phyloP scores from a whole-genome alignment of 2,113 vertebrate genomes.

The Corythoichthys haematopterus region DNA sequence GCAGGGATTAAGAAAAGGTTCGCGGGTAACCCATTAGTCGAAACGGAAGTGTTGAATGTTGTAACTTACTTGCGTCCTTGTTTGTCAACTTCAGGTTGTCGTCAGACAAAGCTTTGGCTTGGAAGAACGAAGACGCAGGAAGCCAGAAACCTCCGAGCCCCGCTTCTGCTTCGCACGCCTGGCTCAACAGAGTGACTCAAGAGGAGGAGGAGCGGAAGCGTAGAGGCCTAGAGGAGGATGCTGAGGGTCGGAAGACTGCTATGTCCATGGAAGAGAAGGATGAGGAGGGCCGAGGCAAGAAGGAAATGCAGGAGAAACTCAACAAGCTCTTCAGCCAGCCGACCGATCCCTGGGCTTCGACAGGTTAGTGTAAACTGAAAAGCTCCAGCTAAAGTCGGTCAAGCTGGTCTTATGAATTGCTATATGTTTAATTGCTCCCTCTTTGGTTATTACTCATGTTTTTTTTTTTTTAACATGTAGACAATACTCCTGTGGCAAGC shows the following conservation, averaged over 20 bases:
- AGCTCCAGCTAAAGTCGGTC: too few relatives aligned
- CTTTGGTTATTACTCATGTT: neutral
- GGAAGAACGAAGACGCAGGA: constrained; percentile 52
- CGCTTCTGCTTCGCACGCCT: constrained; percentile 57
- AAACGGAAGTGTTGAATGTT: too few relatives aligned
- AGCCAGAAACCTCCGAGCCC: constrained; percentile 44
- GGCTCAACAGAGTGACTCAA: constrained; percentile 75
- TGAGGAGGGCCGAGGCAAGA: constrained; percentile 58
- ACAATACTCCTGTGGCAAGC: constrained; percentile 78
- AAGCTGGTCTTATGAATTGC: neutral
- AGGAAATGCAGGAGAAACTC: constrained; percentile 82
- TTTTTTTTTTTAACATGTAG: constrained; percentile 34
- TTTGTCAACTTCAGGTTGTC: constrained; percentile 47
- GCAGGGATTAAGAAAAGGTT: too few relatives aligned
- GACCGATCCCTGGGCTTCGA: constrained; percentile 79
- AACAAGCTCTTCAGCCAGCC: constrained; percentile 83
- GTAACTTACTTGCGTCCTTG: neutral
- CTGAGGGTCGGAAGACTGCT: constrained; percentile 59
- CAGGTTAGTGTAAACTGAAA: constrained; percentile 59
- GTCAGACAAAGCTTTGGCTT: constrained; percentile 49
- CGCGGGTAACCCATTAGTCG: too few relatives aligned
- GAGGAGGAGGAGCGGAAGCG: constrained; percentile 77
- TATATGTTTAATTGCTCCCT: neutral
- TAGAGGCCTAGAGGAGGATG: constrained; percentile 75
- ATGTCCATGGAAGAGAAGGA: constrained; percentile 49